Evolutionary conservation across 2,797 vertebrate genomes (phyloP).

Genomic region (Allobates femoralis): DNA sequence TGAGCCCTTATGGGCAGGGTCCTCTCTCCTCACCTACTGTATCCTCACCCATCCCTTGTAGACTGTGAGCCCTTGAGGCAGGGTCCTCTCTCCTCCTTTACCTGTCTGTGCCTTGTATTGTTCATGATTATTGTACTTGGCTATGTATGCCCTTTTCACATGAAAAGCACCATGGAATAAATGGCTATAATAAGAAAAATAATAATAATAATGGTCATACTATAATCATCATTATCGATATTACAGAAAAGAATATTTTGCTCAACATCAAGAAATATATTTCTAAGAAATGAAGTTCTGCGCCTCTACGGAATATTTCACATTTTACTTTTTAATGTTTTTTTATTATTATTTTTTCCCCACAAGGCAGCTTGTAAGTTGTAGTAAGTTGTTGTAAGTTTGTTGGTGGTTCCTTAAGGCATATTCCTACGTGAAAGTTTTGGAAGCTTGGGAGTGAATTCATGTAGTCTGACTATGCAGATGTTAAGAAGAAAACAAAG

Average conservation of each 20-base stretch:
- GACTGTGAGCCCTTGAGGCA: no score
- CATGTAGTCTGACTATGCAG: background rate
- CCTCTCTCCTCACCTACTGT: no score
- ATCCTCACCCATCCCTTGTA: no score
- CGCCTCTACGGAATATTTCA: background rate
- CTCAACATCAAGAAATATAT: background rate
- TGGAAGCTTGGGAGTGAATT: background rate
- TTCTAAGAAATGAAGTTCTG: background rate
- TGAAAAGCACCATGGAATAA: no score
- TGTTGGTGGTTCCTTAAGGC: background rate
- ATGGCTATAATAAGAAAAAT: no score
- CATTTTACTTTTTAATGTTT: background rate
- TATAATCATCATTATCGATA: background rate
- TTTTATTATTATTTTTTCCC: background rate
- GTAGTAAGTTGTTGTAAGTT: background rate
- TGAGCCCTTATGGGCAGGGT: no score
- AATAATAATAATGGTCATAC: no score
- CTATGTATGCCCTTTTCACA: no score
- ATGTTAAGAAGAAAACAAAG: constrained; percentile 41
- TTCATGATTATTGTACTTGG: no score
- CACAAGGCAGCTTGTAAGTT: background rate
- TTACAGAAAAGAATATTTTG: background rate
- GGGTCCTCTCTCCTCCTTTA: no score
- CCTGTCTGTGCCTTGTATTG: no score
- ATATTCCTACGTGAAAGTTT: background rate